Percentiles rank a stretch among this genome's conserved stretches.
Conservation (phyloP, 2,888 invertebrate species). For the Mesorhabditis sp. region DNA sequence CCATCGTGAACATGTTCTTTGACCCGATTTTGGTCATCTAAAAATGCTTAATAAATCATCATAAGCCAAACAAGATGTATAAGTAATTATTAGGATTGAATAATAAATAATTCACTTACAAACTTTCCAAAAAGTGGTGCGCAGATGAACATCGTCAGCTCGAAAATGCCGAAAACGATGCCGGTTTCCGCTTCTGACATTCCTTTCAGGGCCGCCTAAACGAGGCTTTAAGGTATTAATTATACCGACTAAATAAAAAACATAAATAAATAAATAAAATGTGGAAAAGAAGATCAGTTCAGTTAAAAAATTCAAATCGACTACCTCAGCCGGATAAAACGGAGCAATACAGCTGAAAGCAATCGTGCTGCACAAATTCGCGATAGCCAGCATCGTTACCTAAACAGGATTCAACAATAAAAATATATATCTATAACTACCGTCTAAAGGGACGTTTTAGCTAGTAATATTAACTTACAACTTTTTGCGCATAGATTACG, state of each 20-base stretch:
- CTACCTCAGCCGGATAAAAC: constrained; percentile 53
- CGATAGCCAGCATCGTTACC: constrained; percentile 52
- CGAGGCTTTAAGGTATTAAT: not conserved
- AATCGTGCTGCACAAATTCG: constrained; percentile 55
- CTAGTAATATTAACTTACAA: no score
- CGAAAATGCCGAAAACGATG: constrained; percentile 57
- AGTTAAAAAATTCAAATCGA: not conserved
- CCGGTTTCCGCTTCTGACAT: constrained; percentile 54
- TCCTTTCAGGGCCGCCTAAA: constrained; percentile 45
- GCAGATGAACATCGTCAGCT: constrained; percentile 54
- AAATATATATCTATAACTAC: not conserved
- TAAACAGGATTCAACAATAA: constrained; percentile 10
- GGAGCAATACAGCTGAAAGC: constrained; percentile 57
- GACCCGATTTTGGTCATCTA: constrained; percentile 75
- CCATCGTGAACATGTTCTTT: constrained; percentile 76
- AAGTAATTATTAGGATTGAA: constrained; percentile 5
- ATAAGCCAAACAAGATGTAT: not conserved
- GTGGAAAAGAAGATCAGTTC: not conserved
- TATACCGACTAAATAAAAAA: not conserved
- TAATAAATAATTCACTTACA: constrained; percentile 28
- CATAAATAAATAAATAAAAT: not conserved
- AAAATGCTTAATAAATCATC: not conserved
- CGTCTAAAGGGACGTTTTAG: not conserved
- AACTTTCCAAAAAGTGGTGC: constrained; percentile 57
- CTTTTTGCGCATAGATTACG: no score